Evolutionary conservation across 2,888 invertebrate genomes (phyloP).

Genomic region (Orchestes rusci): DNA sequence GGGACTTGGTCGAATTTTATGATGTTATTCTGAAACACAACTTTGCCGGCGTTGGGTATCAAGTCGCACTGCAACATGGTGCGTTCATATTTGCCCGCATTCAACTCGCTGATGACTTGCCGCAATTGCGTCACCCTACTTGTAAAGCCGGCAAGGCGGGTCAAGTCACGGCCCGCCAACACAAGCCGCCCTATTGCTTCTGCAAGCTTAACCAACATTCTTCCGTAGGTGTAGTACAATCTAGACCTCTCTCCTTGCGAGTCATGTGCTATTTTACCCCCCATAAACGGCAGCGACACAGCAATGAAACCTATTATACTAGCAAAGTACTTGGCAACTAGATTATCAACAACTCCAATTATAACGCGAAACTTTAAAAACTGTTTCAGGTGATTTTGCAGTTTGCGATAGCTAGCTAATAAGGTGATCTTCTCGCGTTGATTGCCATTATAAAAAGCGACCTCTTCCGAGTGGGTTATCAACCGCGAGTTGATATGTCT

Average conservation of each 20-base stretch:
- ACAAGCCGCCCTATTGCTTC: slow-evolving; percentile 95
- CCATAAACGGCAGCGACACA: slow-evolving; percentile 90
- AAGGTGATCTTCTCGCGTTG: slow-evolving; percentile 82
- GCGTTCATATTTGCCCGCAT: slow-evolving; percentile 63
- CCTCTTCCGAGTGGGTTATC: slow-evolving; percentile 95
- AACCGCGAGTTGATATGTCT: slow-evolving; percentile 92
- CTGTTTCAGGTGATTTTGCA: slow-evolving; percentile 75
- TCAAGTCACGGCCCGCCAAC: slow-evolving; percentile 90
- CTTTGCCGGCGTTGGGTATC: slow-evolving; percentile 67
- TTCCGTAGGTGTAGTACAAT: slow-evolving; percentile 89
- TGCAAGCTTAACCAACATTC: slow-evolving; percentile 93
- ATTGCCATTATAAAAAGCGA: slow-evolving; percentile 77
- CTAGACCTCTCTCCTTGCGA: slow-evolving; percentile 65
- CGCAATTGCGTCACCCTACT: slow-evolving; percentile 85
- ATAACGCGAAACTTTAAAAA: slow-evolving; percentile 83
- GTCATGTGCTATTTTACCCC: slow-evolving; percentile 54
- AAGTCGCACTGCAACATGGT: slow-evolving; percentile 54
- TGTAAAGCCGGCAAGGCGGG: slow-evolving; percentile 90
- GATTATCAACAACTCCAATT: slow-evolving; percentile 94
- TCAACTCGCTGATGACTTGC: slow-evolving; percentile 75
- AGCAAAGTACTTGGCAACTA: slow-evolving; percentile 93
- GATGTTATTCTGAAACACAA: slow-evolving; percentile 79
- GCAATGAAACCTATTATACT: slow-evolving; percentile 95
- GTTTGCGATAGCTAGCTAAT: slow-evolving; percentile 80
- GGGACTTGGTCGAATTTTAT: slow-evolving; percentile 91